These are phyloP conservation scores for Drosophila paulistorum DNA, from an alignment of 1,140 invertebrate genomes.

Conservation along the genomic window DNA sequence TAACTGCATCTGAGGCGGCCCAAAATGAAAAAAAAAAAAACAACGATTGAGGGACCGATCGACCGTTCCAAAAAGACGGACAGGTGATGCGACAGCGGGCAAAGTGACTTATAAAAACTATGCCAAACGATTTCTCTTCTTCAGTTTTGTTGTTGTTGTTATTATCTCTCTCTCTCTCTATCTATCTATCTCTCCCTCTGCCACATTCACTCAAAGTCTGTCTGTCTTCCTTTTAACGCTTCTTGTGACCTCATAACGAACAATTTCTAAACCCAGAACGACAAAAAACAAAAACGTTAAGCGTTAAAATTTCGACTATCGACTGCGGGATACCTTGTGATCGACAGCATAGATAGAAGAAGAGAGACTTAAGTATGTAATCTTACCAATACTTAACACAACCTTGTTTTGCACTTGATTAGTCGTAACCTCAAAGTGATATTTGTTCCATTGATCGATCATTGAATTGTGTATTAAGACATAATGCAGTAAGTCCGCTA, in stretches of 20 bases:
- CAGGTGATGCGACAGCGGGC: neutral
- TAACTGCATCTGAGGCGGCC: neutral
- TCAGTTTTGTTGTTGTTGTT: slow-evolving; percentile 7
- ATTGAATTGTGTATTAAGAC: no score
- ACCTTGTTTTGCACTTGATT: no score
- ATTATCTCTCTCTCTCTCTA: slow-evolving; percentile 41
- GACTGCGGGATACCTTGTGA: neutral
- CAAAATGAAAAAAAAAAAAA: neutral
- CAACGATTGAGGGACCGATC: neutral
- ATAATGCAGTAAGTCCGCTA: neutral
- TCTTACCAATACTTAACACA: no score
- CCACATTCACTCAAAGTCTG: slow-evolving; percentile 25
- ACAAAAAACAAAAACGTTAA: slow-evolving; percentile 11
- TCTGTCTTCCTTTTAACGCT: slow-evolving; percentile 58
- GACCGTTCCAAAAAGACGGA: neutral
- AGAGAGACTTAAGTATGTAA: no score
- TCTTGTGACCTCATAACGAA: slow-evolving; percentile 58
- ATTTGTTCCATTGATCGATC: no score
- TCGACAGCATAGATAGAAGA: neutral
- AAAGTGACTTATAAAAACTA: slow-evolving; percentile 9
- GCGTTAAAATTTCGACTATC: neutral
- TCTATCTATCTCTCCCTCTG: neutral
- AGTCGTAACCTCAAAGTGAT: no score
- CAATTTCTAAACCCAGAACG: slow-evolving; percentile 65
- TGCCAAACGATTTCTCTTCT: slow-evolving; percentile 13